A percentile compares a stretch with the other conserved stretches of the same genome.
Conservation (phyloP, 2,888 invertebrate species). For the Sphaerophoria rueppellii region DNA sequence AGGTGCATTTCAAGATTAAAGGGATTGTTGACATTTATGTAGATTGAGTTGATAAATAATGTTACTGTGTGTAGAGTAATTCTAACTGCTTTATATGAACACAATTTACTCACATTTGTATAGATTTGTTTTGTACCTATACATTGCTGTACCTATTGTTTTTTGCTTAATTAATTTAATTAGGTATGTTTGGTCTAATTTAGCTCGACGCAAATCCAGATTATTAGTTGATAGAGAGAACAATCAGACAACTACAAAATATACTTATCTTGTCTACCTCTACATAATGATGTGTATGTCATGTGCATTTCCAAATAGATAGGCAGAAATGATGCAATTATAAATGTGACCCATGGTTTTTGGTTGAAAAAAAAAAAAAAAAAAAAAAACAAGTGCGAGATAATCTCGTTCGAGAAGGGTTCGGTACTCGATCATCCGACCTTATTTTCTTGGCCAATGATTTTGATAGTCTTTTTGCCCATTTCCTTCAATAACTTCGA, state of each 20-base stretch:
- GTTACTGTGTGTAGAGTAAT: neutral
- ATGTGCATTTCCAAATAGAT: neutral
- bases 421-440: too few relatives aligned
- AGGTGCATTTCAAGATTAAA: slow-evolving; percentile 47
- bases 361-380: too few relatives aligned
- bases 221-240: slow-evolving; percentile 5
- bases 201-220: slow-evolving; percentile 13
- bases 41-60: slow-evolving; percentile 30
- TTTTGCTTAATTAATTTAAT: slow-evolving; percentile 34
- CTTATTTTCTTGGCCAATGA: too few relatives aligned
- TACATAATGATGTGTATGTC: neutral
- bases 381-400: too few relatives aligned
- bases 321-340: neutral
- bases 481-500: too few relatives aligned
- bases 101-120: neutral
- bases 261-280: neutral
- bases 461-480: too few relatives aligned
- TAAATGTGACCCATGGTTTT: slow-evolving; percentile 4
- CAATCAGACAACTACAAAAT: neutral
- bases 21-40: slow-evolving; percentile 10
- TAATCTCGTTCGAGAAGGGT: too few relatives aligned
- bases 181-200: slow-evolving; percentile 40
- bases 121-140: neutral
- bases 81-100: neutral
- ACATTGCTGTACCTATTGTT: slow-evolving; percentile 22